phyloP scores from a whole-genome alignment of 2,797 vertebrate species.

The Centropyge bicolor region DNA sequence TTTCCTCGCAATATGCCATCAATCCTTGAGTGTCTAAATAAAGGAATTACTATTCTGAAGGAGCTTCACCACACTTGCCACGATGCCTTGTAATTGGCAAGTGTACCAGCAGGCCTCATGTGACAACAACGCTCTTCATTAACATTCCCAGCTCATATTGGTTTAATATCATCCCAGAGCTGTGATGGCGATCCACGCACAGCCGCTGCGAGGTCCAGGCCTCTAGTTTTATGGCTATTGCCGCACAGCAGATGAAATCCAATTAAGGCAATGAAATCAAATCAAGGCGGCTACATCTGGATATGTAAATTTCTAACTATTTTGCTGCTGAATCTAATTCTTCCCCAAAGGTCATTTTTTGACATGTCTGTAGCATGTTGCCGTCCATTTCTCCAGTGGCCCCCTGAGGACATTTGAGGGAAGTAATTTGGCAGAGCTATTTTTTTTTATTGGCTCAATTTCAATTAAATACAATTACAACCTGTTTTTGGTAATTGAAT shows the following conservation, averaged over 20 bases:
- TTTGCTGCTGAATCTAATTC: conserved; percentile 68
- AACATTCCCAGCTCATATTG: conserved; percentile 57
- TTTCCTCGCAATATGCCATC: conserved; percentile 29
- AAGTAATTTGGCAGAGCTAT: conserved; percentile 71
- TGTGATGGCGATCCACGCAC: conserved; percentile 17
- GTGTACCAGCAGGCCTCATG: conserved; percentile 30
- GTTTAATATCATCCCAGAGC: conserved; percentile 60
- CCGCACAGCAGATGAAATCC: conserved; percentile 74
- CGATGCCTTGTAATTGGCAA: conserved; percentile 67
- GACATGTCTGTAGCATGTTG: conserved; percentile 74
- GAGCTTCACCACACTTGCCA: conserved; percentile 22
- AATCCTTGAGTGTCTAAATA: conserved; percentile 49
- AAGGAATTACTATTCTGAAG: conserved; percentile 57
- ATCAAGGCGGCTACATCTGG: conserved; percentile 79
- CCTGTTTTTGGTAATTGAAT: conserved; percentile 74
- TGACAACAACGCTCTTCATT: conserved; percentile 75
- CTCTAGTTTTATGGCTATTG: conserved; percentile 59
- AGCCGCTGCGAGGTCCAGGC: conserved; percentile 49
- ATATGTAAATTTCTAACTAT: conserved; percentile 78
- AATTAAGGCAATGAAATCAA: conserved; percentile 84
- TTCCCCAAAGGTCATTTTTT: conserved; percentile 82
- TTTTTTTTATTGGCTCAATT: conserved; percentile 74
- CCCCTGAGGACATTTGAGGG: conserved; percentile 60
- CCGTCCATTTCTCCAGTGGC: conserved; percentile 42
- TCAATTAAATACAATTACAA: conserved; percentile 78